phyloP scores from a whole-genome alignment of 1,140 invertebrate genomes.

The Drosophila sulfurigaster region DNA sequence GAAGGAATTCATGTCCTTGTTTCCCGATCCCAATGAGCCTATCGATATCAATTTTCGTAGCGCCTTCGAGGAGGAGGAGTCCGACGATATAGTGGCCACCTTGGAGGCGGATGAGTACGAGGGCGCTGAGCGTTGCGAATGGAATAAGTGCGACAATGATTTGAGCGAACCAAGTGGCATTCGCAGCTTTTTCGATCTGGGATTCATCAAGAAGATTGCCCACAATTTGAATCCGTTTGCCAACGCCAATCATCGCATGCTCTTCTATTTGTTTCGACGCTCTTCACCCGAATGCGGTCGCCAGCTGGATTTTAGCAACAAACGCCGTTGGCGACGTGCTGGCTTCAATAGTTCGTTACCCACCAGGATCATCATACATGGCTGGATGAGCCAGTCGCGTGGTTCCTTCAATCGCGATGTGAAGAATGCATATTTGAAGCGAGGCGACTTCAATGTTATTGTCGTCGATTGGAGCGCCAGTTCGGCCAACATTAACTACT shows the following conservation, averaged over 20 bases:
- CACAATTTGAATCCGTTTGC: constrained; percentile 70
- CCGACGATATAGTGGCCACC: constrained; percentile 43
- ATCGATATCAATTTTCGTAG: constrained; percentile 40
- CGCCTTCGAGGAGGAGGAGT: constrained; percentile 37
- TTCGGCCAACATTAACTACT: constrained; percentile 86
- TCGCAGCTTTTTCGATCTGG: constrained; percentile 62
- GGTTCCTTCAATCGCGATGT: constrained; percentile 80
- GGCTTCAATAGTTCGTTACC: constrained; percentile 73
- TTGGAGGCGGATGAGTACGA: constrained; percentile 66
- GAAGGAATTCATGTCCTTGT: constrained; percentile 57
- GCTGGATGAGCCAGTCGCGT: constrained; percentile 83
- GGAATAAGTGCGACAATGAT: constrained; percentile 78
- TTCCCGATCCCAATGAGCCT: constrained; percentile 47
- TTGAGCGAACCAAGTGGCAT: constrained; percentile 60
- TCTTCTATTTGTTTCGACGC: constrained; percentile 72
- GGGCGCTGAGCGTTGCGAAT: constrained; percentile 53
- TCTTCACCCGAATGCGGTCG: constrained; percentile 67
- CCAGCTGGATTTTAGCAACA: constrained; percentile 56
- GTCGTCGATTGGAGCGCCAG: constrained; percentile 88
- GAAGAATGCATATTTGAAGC: constrained; percentile 86
- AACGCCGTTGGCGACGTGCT: constrained; percentile 23
- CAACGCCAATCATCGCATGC: constrained; percentile 58
- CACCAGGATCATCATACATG: constrained; percentile 77
- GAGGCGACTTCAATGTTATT: constrained; percentile 88
- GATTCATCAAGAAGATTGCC: constrained; percentile 72